These are phyloP conservation scores for Harpalus rubripes DNA, from an alignment of 2,888 invertebrate genomes.

Conservation along the genomic window DNA sequence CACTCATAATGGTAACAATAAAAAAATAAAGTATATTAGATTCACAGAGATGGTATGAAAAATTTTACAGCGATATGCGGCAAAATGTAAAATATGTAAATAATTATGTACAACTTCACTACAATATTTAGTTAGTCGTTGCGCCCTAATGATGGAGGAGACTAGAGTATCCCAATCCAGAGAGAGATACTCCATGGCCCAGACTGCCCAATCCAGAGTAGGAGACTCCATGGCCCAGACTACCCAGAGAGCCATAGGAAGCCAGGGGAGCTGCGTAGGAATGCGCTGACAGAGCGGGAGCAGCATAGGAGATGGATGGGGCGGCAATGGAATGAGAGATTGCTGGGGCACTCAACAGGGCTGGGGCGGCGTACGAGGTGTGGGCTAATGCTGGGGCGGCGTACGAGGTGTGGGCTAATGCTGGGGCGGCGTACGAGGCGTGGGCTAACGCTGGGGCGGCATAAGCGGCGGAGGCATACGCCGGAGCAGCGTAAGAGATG, in stretches of 20 bases:
- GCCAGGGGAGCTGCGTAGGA: constrained; percentile 65
- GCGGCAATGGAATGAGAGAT: constrained; percentile 1
- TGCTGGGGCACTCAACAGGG: constrained; percentile 62
- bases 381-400: no score
- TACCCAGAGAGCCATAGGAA: constrained; percentile 63
- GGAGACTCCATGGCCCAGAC: constrained; percentile 66
- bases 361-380: no score
- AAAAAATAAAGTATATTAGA: constrained; percentile 27
- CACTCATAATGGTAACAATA: constrained; percentile 19
- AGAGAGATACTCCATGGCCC: no score
- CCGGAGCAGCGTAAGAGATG: constrained; percentile 61
- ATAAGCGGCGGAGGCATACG: neutral
- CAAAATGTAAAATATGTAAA: constrained; percentile 15
- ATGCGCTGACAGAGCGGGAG: constrained; percentile 59
- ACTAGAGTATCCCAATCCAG: constrained; percentile 64
- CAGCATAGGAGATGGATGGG: constrained; percentile 53
- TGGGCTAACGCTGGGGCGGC: neutral
- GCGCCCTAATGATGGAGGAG: constrained; percentile 18
- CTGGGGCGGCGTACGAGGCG: neutral
- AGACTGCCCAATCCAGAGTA: neutral
- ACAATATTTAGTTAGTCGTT: neutral
- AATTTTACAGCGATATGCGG: no score
- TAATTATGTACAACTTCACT: constrained; percentile 29
- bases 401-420: no score
- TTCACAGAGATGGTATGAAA: constrained; percentile 25